Evolutionary conservation across 2,113 vertebrate species (phyloP).

Genomic region (Hippocampus guttulatus): DNA sequence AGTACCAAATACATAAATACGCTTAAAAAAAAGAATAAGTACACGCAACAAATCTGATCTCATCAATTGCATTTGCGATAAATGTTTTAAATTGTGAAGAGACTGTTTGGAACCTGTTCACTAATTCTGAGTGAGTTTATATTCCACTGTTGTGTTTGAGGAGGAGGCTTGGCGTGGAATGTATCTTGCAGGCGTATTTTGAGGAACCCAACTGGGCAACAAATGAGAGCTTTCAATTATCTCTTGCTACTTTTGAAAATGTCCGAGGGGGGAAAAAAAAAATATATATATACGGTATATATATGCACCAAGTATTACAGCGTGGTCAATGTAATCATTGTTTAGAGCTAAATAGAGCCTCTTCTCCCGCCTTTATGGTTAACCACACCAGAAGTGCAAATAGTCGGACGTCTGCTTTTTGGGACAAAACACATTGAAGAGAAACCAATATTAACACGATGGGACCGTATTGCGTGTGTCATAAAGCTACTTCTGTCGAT

Average conservation of each 20-base stretch:
- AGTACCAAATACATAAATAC: too few species aligned
- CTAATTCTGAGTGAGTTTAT: background rate
- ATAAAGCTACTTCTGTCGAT: background rate
- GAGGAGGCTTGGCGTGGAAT: conserved; percentile 11
- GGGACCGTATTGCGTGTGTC: background rate
- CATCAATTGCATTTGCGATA: too few species aligned
- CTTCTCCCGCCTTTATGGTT: conserved; percentile 44
- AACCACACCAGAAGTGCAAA: conserved; percentile 53
- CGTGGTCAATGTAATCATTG: conserved; percentile 31
- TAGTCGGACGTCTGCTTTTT: conserved; percentile 31
- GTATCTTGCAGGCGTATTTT: conserved; percentile 2
- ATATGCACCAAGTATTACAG: conserved; percentile 30
- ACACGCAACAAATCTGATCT: too few species aligned
- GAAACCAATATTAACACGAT: background rate
- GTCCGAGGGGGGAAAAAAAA: background rate
- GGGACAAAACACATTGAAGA: conserved; percentile 16
- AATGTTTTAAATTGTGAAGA: too few species aligned
- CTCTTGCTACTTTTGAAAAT: conserved; percentile 29
- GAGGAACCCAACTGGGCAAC: conserved; percentile 23
- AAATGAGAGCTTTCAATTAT: conserved; percentile 44
- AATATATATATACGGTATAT: background rate
- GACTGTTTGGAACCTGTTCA: background rate
- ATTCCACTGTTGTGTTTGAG: conserved; percentile 25
- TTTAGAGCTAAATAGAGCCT: conserved; percentile 61
- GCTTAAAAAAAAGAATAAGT: too few species aligned